These are phyloP conservation scores for Nemurella pictetii DNA, from an alignment of 2,888 invertebrate genomes.

Conservation along the genomic window DNA sequence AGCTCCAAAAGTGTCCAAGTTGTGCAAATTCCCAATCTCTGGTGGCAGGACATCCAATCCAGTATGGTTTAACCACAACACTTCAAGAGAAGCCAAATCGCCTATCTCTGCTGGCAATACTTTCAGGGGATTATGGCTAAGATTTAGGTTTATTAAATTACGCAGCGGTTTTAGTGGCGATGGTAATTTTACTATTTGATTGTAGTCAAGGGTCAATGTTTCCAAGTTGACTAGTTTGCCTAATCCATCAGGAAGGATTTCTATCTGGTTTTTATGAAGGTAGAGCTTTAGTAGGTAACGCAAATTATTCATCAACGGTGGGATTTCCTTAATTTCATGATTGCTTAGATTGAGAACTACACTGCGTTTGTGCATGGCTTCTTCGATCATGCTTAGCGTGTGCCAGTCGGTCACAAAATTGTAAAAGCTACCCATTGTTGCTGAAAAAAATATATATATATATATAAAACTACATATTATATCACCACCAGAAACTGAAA, in stretches of 20 bases:
- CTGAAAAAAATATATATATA: neutral
- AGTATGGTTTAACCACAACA: conserved; percentile 68
- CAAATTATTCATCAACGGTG: conserved; percentile 60
- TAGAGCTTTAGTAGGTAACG: conserved; percentile 62
- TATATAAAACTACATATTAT: neutral
- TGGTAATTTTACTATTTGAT: conserved; percentile 63
- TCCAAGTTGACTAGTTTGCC: conserved; percentile 60
- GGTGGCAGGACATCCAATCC: conserved; percentile 61
- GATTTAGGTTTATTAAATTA: conserved; percentile 63
- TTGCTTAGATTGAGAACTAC: conserved; percentile 64
- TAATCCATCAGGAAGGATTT: conserved; percentile 57
- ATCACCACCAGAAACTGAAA: neutral
- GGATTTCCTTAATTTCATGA: conserved; percentile 65
- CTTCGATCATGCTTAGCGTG: conserved; percentile 67
- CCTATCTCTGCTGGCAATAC: conserved; percentile 63
- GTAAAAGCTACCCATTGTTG: conserved; percentile 52
- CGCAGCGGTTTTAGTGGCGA: conserved; percentile 61
- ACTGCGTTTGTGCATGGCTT: conserved; percentile 62
- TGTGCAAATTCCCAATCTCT: conserved; percentile 62
- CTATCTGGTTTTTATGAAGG: conserved; percentile 66
- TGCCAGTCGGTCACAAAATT: conserved; percentile 71
- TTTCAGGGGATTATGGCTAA: conserved; percentile 67
- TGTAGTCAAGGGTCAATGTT: conserved; percentile 67
- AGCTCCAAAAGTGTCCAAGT: conserved; percentile 67
- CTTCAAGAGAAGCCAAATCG: conserved; percentile 61